phyloP scores from a whole-genome alignment of 2,113 vertebrate genomes.

The Heterochromis multidens region DNA sequence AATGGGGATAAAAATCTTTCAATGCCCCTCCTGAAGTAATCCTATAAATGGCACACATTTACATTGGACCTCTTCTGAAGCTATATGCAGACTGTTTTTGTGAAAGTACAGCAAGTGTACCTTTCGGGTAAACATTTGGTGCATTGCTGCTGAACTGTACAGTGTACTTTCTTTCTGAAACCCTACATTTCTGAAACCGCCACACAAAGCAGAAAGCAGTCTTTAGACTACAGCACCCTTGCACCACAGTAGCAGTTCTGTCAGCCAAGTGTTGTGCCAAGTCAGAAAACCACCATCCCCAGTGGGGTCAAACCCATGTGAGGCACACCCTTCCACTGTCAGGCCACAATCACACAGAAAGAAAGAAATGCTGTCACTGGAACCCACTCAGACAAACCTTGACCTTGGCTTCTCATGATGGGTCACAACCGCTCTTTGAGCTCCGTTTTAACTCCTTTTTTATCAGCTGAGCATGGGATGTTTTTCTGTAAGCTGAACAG shows the following conservation, averaged over 20 bases:
- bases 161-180: conserved; percentile 42
- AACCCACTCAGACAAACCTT: conserved; percentile 15
- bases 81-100: conserved; percentile 36
- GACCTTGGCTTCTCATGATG: conserved; percentile 30
- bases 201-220: conserved; percentile 38
- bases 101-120: conserved; percentile 4
- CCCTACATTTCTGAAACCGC: conserved; percentile 51
- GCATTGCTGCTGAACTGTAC: not conserved
- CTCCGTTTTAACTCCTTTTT: conserved; percentile 5
- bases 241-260: conserved; percentile 56
- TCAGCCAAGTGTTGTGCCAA: conserved; percentile 65
- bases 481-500: not conserved
- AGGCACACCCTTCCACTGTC: conserved; percentile 61
- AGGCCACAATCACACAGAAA: conserved; percentile 47
- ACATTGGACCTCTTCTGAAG: not conserved
- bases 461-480: not conserved
- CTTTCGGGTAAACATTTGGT: conserved; percentile 31
- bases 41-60: not conserved
- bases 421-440: not conserved
- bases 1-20: not conserved
- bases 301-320: conserved; percentile 46
- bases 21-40: not conserved
- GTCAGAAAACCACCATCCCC: conserved; percentile 61
- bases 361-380: conserved; percentile 34
- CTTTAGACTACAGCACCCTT: conserved; percentile 27